Conservation (phyloP, 2,797 vertebrate genomes). For the Octomys mimax region DNA sequence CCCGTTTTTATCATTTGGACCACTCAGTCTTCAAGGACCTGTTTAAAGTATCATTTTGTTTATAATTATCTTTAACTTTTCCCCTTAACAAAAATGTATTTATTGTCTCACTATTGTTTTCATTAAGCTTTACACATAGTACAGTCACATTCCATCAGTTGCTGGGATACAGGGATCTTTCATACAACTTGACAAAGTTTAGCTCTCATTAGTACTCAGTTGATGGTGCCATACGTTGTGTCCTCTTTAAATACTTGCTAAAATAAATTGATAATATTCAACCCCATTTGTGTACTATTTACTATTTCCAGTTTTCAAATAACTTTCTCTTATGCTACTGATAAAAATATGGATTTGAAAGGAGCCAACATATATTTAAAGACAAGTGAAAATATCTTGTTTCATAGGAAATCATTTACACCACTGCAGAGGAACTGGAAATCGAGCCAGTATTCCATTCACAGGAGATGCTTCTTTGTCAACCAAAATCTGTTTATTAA, state of each 20-base stretch:
- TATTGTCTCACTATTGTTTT: background rate
- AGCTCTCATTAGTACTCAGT: background rate
- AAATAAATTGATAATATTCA: background rate
- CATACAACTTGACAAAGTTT: background rate
- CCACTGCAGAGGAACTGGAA: background rate
- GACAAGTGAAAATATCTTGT: constrained; percentile 23
- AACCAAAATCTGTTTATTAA: constrained; percentile 20
- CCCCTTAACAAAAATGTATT: background rate
- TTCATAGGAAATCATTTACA: constrained; percentile 36
- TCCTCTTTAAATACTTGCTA: background rate
- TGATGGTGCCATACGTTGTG: background rate
- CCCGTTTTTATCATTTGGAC: background rate
- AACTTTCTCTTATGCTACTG: background rate
- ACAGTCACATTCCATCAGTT: background rate
- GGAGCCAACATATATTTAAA: background rate
- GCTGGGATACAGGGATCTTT: constrained; percentile 2
- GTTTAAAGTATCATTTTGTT: background rate
- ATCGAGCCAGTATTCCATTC: background rate
- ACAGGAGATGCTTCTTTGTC: constrained; percentile 44
- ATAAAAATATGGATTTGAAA: constrained; percentile 44
- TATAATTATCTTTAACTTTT: background rate
- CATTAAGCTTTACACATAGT: background rate
- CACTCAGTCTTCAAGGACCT: background rate
- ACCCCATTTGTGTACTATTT: background rate
- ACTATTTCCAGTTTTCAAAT: constrained; percentile 15